phyloP scores from a whole-genome alignment of 1,140 invertebrate species.

The Cydia splendana region DNA sequence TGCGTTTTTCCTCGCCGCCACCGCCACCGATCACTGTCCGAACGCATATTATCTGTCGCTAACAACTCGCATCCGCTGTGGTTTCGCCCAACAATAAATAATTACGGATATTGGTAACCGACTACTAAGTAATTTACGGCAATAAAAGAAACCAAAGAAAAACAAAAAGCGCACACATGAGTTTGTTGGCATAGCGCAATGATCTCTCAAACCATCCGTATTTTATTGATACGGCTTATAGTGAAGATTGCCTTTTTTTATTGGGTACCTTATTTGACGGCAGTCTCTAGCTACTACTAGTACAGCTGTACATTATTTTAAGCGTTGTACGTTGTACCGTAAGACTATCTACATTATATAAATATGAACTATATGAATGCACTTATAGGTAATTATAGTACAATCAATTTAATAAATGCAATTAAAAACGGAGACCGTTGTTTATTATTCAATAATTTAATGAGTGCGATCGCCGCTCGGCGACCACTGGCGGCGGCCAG shows the following conservation, averaged over 20 bases:
- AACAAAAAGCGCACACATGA: slow-evolving; percentile 36
- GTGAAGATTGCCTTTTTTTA: not conserved
- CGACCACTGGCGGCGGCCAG: not conserved
- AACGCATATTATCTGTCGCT: slow-evolving; percentile 68
- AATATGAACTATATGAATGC: not conserved
- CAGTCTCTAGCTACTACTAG: too few relatives aligned
- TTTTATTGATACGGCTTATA: not conserved
- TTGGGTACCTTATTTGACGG: too few relatives aligned
- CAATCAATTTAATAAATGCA: slow-evolving; percentile 50
- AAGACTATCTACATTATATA: not conserved
- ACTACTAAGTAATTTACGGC: slow-evolving; percentile 44
- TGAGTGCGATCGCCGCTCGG: slow-evolving; percentile 33
- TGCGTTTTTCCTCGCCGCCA: slow-evolving; percentile 64
- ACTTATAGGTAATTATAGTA: not conserved
- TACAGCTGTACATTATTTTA: not conserved
- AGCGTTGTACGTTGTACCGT: not conserved
- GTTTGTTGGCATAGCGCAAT: slow-evolving; percentile 12
- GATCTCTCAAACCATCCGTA: not conserved
- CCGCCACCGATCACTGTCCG: slow-evolving; percentile 67
- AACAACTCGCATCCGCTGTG: slow-evolving; percentile 73
- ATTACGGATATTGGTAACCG: slow-evolving; percentile 71
- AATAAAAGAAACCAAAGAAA: slow-evolving; percentile 44
- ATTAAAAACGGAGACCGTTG: slow-evolving; percentile 45
- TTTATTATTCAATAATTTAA: slow-evolving; percentile 50
- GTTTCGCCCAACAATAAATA: slow-evolving; percentile 71